Conservation (phyloP, 2,797 vertebrate species). For the Pelodytes ibericus region DNA sequence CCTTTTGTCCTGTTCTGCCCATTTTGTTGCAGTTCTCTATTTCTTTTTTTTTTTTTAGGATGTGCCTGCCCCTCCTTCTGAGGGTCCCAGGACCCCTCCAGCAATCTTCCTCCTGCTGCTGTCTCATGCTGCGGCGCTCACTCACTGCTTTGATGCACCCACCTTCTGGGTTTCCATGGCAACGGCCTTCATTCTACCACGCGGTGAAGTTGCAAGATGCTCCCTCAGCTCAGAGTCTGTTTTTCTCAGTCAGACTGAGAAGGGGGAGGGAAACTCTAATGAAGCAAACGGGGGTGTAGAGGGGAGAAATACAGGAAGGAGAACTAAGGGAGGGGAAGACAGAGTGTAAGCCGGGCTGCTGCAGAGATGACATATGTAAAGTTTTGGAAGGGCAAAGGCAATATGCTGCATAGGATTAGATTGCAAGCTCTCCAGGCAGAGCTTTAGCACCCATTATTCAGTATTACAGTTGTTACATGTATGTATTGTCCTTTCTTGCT, state of each 20-base stretch:
- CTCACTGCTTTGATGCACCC: conserved; percentile 54
- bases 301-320: not conserved
- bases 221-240: conserved; percentile 49
- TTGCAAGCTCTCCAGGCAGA: not conserved
- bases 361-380: conserved; percentile 2
- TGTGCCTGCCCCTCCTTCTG: conserved; percentile 40
- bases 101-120: conserved; percentile 50
- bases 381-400: not conserved
- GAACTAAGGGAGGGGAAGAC: not conserved
- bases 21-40: conserved; percentile 16
- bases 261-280: conserved; percentile 30
- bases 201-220: conserved; percentile 52
- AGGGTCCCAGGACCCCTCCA: conserved; percentile 57
- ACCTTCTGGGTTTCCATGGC: conserved; percentile 51
- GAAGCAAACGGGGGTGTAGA: not conserved
- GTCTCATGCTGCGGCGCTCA: conserved; percentile 34
- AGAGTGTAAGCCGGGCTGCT: not conserved
- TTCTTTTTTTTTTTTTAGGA: conserved; percentile 15
- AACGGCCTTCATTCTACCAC: conserved; percentile 55
- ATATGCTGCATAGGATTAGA: not conserved
- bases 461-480: not conserved
- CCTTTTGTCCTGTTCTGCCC: conserved; percentile 5
- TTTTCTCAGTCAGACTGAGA: conserved; percentile 27
- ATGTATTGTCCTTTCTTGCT: not conserved
- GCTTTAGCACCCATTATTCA: not conserved